Conservation (phyloP, 2,797 vertebrate genomes). For the Prionace glauca region DNA sequence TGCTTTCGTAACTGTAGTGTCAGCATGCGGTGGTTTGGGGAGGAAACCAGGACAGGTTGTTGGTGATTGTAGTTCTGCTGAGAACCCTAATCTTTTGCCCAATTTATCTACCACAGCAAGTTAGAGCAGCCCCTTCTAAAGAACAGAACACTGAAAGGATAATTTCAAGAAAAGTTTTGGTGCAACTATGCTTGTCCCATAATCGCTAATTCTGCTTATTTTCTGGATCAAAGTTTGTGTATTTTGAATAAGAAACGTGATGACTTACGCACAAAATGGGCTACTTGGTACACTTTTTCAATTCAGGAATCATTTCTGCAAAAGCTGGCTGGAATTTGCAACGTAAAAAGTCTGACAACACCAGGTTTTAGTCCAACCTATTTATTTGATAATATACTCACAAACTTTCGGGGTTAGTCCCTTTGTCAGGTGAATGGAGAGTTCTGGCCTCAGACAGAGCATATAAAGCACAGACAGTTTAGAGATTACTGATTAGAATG, state of each 20-base stretch:
- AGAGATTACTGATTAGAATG: no score
- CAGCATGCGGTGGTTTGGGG: no score
- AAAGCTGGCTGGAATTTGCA: background rate
- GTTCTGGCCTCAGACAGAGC: no score
- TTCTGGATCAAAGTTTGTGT: background rate
- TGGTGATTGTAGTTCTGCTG: background rate
- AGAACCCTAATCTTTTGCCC: background rate
- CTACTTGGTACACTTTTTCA: background rate
- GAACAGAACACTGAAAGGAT: background rate
- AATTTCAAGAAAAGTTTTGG: background rate
- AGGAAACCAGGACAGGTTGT: no score
- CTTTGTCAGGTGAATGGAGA: no score
- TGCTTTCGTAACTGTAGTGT: no score
- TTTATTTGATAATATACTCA: no score
- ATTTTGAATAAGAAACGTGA: background rate
- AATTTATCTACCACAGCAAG: background rate
- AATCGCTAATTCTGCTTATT: background rate
- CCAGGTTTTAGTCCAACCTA: no score
- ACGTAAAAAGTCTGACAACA: no score
- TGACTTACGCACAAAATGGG: background rate
- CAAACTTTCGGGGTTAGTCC: no score
- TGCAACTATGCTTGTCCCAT: background rate
- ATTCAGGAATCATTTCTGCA: background rate
- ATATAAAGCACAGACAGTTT: no score
- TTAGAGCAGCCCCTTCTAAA: background rate